Conservation (phyloP, 2,113 vertebrate species). For the Neoarius graeffei region DNA sequence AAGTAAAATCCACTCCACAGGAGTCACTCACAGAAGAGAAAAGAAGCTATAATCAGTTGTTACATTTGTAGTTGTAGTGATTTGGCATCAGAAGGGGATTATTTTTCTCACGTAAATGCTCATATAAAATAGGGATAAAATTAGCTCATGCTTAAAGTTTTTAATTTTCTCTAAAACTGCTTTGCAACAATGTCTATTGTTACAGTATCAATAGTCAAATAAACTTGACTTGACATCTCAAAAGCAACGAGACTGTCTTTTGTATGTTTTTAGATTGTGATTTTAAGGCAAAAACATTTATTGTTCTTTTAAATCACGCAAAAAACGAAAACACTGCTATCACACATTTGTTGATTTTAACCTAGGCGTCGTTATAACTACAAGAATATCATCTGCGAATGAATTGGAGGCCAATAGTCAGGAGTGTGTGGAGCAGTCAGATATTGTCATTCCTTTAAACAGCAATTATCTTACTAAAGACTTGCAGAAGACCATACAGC, state of each 20-base stretch:
- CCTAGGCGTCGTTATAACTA: conserved; percentile 30
- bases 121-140: too few species aligned
- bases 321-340: conserved; percentile 48
- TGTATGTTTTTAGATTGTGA: conserved; percentile 41
- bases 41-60: conserved; percentile 24
- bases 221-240: background rate
- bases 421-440: conserved; percentile 11
- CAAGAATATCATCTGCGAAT: background rate
- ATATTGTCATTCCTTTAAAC: conserved; percentile 4
- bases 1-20: too few species aligned
- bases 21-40: background rate
- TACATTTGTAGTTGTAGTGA: conserved; percentile 33
- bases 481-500: background rate
- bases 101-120: conserved; percentile 33
- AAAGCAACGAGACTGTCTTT: conserved; percentile 20
- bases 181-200: too few species aligned
- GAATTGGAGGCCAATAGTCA: background rate
- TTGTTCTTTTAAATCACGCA: conserved; percentile 36
- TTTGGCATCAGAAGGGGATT: conserved; percentile 39
- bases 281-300: conserved; percentile 39
- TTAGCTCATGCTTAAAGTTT: too few species aligned
- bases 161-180: too few species aligned
- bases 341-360: conserved; percentile 51
- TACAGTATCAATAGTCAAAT: too few species aligned
- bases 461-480: background rate